Conservation (phyloP, 2,113 vertebrate genomes). For the Seriola aureovittata region DNA sequence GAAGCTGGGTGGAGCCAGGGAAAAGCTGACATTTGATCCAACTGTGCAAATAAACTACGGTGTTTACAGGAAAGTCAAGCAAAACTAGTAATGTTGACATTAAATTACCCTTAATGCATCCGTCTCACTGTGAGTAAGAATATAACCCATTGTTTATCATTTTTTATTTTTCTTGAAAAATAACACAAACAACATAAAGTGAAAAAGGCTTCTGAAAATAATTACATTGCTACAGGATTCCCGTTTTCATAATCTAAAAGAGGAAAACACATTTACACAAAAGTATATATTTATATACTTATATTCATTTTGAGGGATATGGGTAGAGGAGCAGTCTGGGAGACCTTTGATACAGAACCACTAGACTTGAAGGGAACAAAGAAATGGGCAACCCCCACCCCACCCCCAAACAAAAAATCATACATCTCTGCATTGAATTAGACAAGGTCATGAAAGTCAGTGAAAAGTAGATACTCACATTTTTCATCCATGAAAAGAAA, state of each 20-base stretch:
- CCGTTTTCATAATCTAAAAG: constrained; percentile 77
- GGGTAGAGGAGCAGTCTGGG: constrained; percentile 64
- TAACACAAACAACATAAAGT: constrained; percentile 80
- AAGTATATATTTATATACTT: constrained; percentile 84
- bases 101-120: background rate
- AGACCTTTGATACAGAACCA: constrained; percentile 67
- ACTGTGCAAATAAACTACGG: background rate
- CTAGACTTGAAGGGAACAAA: constrained; percentile 67
- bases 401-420: constrained; percentile 17
- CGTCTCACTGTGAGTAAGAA: background rate
- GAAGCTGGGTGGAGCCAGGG: constrained; percentile 58
- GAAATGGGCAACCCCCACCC: constrained; percentile 40
- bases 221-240: constrained; percentile 86
- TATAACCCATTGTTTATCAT: constrained; percentile 31
- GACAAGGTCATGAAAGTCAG: constrained; percentile 49
- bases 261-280: constrained; percentile 86
- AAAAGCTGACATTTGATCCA: constrained; percentile 4
- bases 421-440: constrained; percentile 64
- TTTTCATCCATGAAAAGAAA: constrained; percentile 57
- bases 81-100: background rate
- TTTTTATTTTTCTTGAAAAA: constrained; percentile 85
- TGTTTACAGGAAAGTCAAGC: too few species aligned
- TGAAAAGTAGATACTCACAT: constrained; percentile 59
- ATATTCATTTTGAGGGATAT: constrained; percentile 79
- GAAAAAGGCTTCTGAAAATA: constrained; percentile 84